phyloP scores from a whole-genome alignment of 2,888 invertebrate species.

The Cataglyphis altisquamis region DNA sequence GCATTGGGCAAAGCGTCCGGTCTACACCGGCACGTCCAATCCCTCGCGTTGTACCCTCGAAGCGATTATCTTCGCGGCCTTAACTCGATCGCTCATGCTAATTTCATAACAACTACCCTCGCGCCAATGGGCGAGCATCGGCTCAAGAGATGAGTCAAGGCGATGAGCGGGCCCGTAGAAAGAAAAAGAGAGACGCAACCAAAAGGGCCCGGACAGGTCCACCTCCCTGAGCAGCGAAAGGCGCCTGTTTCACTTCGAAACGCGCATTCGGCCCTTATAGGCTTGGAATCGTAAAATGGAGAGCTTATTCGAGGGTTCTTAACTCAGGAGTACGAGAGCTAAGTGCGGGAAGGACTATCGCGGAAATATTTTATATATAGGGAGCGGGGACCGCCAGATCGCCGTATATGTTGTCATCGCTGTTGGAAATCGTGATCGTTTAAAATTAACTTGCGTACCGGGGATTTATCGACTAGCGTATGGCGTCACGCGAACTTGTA shows the following conservation, averaged over 20 bases:
- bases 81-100: constrained; percentile 85
- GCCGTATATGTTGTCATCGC: constrained; percentile 71
- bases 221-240: constrained; percentile 67
- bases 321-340: constrained; percentile 43
- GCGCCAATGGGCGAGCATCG: constrained; percentile 82
- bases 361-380: neutral
- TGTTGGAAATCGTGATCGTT: constrained; percentile 70
- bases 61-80: constrained; percentile 82
- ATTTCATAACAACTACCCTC: constrained; percentile 85
- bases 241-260: constrained; percentile 66
- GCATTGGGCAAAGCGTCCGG: constrained; percentile 75
- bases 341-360: constrained; percentile 7
- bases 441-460: constrained; percentile 73
- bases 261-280: constrained; percentile 38
- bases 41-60: constrained; percentile 77
- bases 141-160: constrained; percentile 64
- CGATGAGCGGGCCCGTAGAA: constrained; percentile 50
- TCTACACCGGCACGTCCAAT: constrained; percentile 80
- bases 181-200: constrained; percentile 51
- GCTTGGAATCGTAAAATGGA: constrained; percentile 74
- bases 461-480: constrained; percentile 68
- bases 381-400: neutral
- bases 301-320: constrained; percentile 65
- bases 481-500: constrained; percentile 67
- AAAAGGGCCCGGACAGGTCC: constrained; percentile 50